These are phyloP conservation scores for Drosophila arizonae DNA, from an alignment of 1,140 invertebrate species.

Conservation along the genomic window DNA sequence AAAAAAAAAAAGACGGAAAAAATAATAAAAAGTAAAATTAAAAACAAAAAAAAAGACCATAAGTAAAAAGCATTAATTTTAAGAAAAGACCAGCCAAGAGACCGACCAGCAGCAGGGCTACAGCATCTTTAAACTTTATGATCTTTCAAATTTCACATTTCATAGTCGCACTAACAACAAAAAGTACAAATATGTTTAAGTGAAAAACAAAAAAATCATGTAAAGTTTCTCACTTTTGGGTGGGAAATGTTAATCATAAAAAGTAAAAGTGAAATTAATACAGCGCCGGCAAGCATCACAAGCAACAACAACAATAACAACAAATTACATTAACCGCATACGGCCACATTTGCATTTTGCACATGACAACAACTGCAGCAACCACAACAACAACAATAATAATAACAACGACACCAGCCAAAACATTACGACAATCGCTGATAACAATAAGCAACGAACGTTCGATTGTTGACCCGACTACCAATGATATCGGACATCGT, in stretches of 20 bases:
- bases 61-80: constrained; percentile 40
- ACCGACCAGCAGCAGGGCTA: constrained; percentile 12
- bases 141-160: constrained; percentile 76
- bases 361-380: constrained; percentile 55
- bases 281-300: constrained; percentile 38
- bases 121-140: constrained; percentile 69
- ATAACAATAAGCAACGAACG: constrained; percentile 54
- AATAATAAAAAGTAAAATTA: constrained; percentile 30
- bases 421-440: constrained; percentile 46
- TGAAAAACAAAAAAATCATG: constrained; percentile 53
- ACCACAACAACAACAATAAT: neutral
- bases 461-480: constrained; percentile 56
- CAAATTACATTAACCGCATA: constrained; percentile 65
- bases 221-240: constrained; percentile 75
- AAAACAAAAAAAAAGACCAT: constrained; percentile 44
- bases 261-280: constrained; percentile 81
- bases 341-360: constrained; percentile 68
- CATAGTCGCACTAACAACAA: constrained; percentile 50
- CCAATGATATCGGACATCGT: constrained; percentile 45
- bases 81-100: constrained; percentile 30
- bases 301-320: constrained; percentile 30
- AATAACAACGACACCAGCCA: constrained; percentile 3
- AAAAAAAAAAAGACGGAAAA: constrained; percentile 24
- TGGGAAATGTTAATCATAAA: constrained; percentile 79
- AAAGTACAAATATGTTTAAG: constrained; percentile 63